Percentiles rank a stretch among this genome's conserved stretches.
These are phyloP conservation scores for Anguilla anguilla DNA, from an alignment of 2,797 vertebrate species.

Conservation along the genomic window DNA sequence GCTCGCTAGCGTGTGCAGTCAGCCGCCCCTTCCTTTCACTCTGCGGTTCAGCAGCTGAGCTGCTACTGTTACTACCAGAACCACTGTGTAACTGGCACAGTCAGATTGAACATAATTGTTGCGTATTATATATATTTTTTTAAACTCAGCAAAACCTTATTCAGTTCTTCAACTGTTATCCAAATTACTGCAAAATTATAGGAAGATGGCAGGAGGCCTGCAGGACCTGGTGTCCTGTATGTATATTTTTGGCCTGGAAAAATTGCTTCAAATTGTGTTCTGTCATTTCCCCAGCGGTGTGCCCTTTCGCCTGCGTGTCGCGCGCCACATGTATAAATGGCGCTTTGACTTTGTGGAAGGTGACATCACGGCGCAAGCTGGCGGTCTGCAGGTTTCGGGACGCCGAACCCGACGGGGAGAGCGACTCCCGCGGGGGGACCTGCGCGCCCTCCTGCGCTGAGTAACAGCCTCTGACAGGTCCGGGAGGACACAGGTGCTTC, in stretches of 20 bases:
- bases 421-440: not conserved
- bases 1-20: not conserved
- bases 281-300: not conserved
- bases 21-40: not conserved
- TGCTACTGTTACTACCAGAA: not conserved
- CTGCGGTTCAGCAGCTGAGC: not conserved
- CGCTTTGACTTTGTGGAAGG: slow-evolving; percentile 3
- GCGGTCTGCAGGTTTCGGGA: not conserved
- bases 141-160: not conserved
- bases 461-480: not conserved
- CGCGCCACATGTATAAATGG: not conserved
- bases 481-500: not conserved
- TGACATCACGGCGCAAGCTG: not conserved
- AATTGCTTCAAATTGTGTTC: slow-evolving; percentile 7
- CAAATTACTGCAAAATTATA: not conserved
- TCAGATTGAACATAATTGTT: not conserved
- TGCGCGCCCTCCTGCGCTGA: not conserved
- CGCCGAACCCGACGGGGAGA: not conserved
- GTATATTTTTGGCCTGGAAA: slow-evolving; percentile 2
- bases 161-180: not conserved
- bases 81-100: not conserved
- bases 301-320: not conserved
- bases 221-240: not conserved
- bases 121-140: not conserved
- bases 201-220: not conserved